Conservation (phyloP, 1,140 invertebrate species). For the Trigoniulus corallinus region DNA sequence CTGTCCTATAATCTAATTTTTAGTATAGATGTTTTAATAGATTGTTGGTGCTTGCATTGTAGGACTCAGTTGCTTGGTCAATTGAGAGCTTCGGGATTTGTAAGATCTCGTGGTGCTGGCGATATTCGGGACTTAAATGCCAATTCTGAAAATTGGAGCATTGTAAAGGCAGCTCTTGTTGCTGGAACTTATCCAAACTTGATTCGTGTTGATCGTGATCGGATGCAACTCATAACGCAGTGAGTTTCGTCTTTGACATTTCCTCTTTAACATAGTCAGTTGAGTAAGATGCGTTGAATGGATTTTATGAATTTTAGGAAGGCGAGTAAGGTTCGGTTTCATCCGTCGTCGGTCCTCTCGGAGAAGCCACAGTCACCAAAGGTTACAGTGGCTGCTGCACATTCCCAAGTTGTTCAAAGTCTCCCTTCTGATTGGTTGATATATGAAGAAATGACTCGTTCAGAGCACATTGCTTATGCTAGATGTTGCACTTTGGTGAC, state of each 20-base stretch:
- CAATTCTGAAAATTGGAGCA: constrained; percentile 77
- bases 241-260: constrained; percentile 21
- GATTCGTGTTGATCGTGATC: constrained; percentile 44
- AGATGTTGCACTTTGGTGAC: constrained; percentile 58
- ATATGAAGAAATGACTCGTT: constrained; percentile 61
- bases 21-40: not conserved
- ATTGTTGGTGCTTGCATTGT: constrained; percentile 3
- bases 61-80: constrained; percentile 65
- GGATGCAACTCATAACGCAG: constrained; percentile 38
- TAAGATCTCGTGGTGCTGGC: constrained; percentile 51
- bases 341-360: constrained; percentile 51
- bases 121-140: constrained; percentile 61
- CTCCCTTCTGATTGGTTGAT: constrained; percentile 66
- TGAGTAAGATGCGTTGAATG: too few relatives aligned
- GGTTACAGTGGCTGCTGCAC: constrained; percentile 22
- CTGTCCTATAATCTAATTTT: constrained; percentile 2
- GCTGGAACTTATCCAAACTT: constrained; percentile 78
- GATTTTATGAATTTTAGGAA: constrained; percentile 30
- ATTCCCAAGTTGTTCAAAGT: constrained; percentile 25
- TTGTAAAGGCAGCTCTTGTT: constrained; percentile 75
- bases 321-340: constrained; percentile 54
- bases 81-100: constrained; percentile 64
- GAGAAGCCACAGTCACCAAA: constrained; percentile 25
- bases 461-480: constrained; percentile 43
- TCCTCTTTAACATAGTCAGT: too few relatives aligned